A percentile compares a stretch with the other conserved stretches of the same genome.
Evolutionary conservation across 1,140 invertebrate species (phyloP).

Genomic region (Penaeus chinensis): DNA sequence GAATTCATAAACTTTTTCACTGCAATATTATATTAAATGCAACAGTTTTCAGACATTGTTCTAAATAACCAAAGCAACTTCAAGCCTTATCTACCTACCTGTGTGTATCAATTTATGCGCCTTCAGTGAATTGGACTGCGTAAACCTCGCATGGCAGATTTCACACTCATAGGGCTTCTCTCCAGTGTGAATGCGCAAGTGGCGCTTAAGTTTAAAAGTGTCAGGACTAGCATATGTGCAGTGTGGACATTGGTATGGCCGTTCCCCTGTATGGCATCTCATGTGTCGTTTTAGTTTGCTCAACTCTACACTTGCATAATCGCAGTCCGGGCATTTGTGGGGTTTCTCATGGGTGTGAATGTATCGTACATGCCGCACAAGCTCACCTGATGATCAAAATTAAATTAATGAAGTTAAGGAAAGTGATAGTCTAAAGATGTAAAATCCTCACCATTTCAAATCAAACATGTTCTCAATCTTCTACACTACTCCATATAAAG

Average conservation of each 20-base stretch:
- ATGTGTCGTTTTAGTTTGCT: conserved; percentile 94
- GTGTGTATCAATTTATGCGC: conserved; percentile 95
- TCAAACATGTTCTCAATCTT: conserved; percentile 25
- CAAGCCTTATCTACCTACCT: conserved; percentile 72
- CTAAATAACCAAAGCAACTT: not conserved
- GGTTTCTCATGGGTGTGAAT: conserved; percentile 95
- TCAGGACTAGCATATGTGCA: conserved; percentile 98
- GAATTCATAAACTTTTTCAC: no score
- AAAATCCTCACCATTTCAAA: not conserved
- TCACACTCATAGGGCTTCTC: conserved; percentile 77
- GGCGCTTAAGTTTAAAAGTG: conserved; percentile 89
- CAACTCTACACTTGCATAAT: conserved; percentile 93
- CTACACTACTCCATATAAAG: not conserved
- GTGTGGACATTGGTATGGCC: conserved; percentile 84
- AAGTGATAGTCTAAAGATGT: not conserved
- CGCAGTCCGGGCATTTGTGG: conserved; percentile 93
- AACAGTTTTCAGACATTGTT: no score
- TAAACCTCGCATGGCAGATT: conserved; percentile 82
- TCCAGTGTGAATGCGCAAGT: conserved; percentile 75
- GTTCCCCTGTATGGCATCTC: conserved; percentile 84
- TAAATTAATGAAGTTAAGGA: not conserved
- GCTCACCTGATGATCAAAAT: conserved; percentile 76
- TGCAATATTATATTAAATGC: no score
- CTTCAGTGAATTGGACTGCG: conserved; percentile 95
- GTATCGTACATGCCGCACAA: conserved; percentile 92